These are phyloP conservation scores for Ophonus ardosiacus DNA, from an alignment of 2,888 invertebrate species.

Conservation along the genomic window DNA sequence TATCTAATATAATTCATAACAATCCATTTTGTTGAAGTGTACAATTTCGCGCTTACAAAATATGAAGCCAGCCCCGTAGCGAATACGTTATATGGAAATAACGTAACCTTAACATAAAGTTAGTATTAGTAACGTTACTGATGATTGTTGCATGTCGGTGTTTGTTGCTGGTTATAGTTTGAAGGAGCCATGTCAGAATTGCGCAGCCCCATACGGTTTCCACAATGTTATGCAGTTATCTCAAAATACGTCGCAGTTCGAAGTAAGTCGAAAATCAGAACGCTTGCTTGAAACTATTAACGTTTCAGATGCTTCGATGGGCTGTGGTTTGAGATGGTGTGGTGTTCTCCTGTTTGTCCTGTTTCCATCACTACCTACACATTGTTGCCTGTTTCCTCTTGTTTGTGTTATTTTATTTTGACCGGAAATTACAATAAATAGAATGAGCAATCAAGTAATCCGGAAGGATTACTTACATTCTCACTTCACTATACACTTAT, in stretches of 20 bases:
- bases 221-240: slow-evolving; percentile 95
- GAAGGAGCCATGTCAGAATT: slow-evolving; percentile 84
- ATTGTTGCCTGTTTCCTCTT: slow-evolving; percentile 42
- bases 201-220: slow-evolving; percentile 97
- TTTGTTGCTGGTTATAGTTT: slow-evolving; percentile 79
- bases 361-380: slow-evolving; percentile 33
- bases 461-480: too few species aligned
- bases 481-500: too few species aligned
- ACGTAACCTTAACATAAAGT: neutral
- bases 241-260: slow-evolving; percentile 88
- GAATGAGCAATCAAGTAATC: too few species aligned
- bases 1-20: too few species aligned
- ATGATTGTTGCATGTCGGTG: slow-evolving; percentile 70
- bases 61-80: neutral
- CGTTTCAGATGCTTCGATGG: slow-evolving; percentile 38
- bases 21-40: too few species aligned
- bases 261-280: slow-evolving; percentile 81
- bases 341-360: slow-evolving; percentile 44
- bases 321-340: slow-evolving; percentile 54
- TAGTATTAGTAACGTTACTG: slow-evolving; percentile 36
- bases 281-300: slow-evolving; percentile 35
- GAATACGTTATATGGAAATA: neutral
- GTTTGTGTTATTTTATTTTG: slow-evolving; percentile 6
- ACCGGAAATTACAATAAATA: too few species aligned
- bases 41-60: neutral